phyloP scores from a whole-genome alignment of 2,888 invertebrate species.

The Eupithecia inturbata region DNA sequence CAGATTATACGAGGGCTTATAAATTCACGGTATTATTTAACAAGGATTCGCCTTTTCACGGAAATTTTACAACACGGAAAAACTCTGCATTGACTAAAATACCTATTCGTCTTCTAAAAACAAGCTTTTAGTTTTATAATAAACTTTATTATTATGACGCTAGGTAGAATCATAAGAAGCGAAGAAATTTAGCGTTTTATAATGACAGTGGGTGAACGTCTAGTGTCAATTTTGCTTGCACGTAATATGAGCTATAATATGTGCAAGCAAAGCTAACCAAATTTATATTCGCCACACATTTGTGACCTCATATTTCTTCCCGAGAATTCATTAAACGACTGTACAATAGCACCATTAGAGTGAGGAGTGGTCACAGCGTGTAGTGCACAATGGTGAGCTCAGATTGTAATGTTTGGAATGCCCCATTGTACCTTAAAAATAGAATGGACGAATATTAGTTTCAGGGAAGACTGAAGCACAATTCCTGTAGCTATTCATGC shows the following conservation, averaged over 20 bases:
- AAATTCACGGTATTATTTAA: constrained; percentile 15
- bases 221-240: too few species aligned
- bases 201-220: neutral
- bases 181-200: neutral
- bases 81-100: neutral
- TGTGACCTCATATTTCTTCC: constrained; percentile 53
- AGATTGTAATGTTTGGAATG: constrained; percentile 30
- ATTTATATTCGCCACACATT: constrained; percentile 52
- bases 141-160: too few species aligned
- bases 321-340: constrained; percentile 53
- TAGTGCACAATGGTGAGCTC: constrained; percentile 34
- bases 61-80: neutral
- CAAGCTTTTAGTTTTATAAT: too few species aligned
- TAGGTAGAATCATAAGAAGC: too few species aligned
- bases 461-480: neutral
- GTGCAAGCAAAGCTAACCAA: constrained; percentile 33
- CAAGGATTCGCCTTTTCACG: neutral
- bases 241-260: neutral
- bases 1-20: constrained; percentile 23
- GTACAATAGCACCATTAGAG: constrained; percentile 48
- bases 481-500: too few species aligned
- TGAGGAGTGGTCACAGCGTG: constrained; percentile 44
- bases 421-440: constrained; percentile 30
- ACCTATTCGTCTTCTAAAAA: neutral
- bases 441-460: constrained; percentile 18